phyloP scores from a whole-genome alignment of 2,797 vertebrate genomes.

The Takifugu ocellatus region DNA sequence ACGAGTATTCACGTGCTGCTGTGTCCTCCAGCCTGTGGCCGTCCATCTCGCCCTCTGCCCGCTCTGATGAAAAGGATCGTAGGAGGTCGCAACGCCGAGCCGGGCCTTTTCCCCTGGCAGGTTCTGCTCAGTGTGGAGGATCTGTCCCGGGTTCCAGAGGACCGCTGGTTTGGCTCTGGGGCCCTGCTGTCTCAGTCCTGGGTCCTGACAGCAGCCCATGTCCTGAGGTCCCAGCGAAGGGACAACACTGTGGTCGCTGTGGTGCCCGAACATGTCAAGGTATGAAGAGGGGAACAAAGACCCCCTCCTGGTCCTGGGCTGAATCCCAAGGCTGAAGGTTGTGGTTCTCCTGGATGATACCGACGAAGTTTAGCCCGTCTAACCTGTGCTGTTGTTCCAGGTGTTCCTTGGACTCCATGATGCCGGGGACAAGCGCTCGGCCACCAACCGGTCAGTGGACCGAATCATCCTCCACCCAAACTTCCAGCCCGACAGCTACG shows the following conservation, averaged over 20 bases:
- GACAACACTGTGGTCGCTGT: constrained; percentile 84
- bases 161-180: constrained; percentile 92
- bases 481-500: constrained; percentile 90
- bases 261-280: constrained; percentile 80
- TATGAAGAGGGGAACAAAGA: constrained; percentile 10
- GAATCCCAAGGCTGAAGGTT: background rate
- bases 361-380: background rate
- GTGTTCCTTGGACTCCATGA: constrained; percentile 86
- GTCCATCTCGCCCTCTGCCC: constrained; percentile 75
- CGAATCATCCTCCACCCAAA: constrained; percentile 84
- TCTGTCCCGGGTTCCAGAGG: constrained; percentile 84
- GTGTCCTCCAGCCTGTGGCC: constrained; percentile 81
- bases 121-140: constrained; percentile 91
- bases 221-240: constrained; percentile 88
- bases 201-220: constrained; percentile 92
- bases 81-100: constrained; percentile 81
- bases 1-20: background rate
- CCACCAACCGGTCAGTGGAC: constrained; percentile 78
- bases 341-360: no score
- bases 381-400: constrained; percentile 24
- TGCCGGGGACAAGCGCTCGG: constrained; percentile 71
- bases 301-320: no score
- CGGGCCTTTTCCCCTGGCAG: constrained; percentile 94
- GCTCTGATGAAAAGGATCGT: constrained; percentile 87
- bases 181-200: constrained; percentile 87